Base-by-base conservation (phyloP, 2,888 invertebrate species). In the Aporophyla nigra region DNA sequence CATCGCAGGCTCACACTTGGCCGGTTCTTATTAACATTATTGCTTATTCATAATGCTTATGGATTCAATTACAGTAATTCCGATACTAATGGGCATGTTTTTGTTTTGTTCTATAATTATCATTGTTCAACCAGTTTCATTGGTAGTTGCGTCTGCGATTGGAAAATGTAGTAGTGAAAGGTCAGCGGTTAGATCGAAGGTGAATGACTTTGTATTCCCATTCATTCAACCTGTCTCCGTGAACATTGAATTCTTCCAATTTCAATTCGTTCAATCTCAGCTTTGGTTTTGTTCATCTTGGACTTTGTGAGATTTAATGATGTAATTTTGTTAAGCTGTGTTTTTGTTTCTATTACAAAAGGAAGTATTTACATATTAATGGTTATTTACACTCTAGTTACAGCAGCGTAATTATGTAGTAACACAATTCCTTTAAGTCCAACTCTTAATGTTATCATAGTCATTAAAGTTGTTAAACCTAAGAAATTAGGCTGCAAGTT, bases 141-240 rank as follows among this genome's bases (percentile, higher is more conserved):
- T 65, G 53, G 61, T 70, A 21, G 65, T 59, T 83, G 78, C 77
- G 72, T 53, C 67, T 73, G 59, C 71, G 68, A 82, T 78, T 84
- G 58, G 65, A 82, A 84, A 82, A 69, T 69, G 53, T 49, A 74
- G 40, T 71, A 82, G 83, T 83, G 83, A 86, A 85, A 80, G 81
- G 86, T 86, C 79, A 86, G 65, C 54, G 65, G 72, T 72, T 67
- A 75, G 63, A 58, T 3, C 19, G 33, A 62, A 74, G 80, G 78
- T 83, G 76, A 71, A 80, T 80, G 83, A 83, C 78, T 74, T 61
- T 27, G 66, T 69, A 67, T 67, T 70, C 12, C 54, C 68, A 65
- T 72, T 71, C 71, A 80, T 83, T 83, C 83, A 83, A n/a, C 61
- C 65, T 61, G 63, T 66, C 70, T 63, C 24, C 10, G 56, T 62